phyloP scores from a whole-genome alignment of 2,888 invertebrate genomes.

The Sinopyrophorus schimmeli region DNA sequence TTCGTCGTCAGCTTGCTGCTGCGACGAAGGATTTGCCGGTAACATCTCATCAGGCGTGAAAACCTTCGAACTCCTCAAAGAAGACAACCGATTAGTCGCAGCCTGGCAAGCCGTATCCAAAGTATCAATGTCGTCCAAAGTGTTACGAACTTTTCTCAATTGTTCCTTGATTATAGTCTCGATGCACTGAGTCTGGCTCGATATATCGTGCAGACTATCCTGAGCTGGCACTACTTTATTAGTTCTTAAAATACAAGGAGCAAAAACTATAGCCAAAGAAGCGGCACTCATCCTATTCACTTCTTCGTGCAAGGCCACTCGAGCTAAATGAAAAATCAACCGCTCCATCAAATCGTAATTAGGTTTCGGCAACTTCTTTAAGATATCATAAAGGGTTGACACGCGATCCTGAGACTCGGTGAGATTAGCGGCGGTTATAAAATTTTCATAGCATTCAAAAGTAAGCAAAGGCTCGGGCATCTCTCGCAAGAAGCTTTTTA shows the following conservation, averaged over 20 bases:
- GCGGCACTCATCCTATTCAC: conserved; percentile 91
- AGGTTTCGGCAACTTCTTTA: conserved; percentile 85
- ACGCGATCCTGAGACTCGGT: conserved; percentile 80
- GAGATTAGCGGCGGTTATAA: conserved; percentile 85
- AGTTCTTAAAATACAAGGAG: conserved; percentile 89
- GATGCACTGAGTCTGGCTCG: conserved; percentile 85
- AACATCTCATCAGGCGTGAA: conserved; percentile 63
- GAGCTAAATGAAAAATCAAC: conserved; percentile 88
- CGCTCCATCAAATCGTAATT: conserved; percentile 92
- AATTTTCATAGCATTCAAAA: conserved; percentile 93
- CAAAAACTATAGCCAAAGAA: conserved; percentile 91
- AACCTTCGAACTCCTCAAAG: conserved; percentile 74
- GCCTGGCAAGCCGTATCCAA: conserved; percentile 85
- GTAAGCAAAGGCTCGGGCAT: conserved; percentile 92
- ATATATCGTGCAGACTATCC: conserved; percentile 88
- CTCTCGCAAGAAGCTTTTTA: conserved; percentile 88
- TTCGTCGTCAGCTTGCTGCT: conserved; percentile 62
- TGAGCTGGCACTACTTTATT: conserved; percentile 87
- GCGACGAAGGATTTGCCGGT: conserved; percentile 47
- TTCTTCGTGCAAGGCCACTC: conserved; percentile 83
- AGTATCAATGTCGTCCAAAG: conserved; percentile 87
- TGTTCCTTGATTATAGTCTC: conserved; percentile 90
- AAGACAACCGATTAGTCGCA: conserved; percentile 78
- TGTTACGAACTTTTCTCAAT: conserved; percentile 79
- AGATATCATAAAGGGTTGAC: conserved; percentile 80